Conservation (phyloP, 2,797 vertebrate genomes). For the Mus spretus region DNA sequence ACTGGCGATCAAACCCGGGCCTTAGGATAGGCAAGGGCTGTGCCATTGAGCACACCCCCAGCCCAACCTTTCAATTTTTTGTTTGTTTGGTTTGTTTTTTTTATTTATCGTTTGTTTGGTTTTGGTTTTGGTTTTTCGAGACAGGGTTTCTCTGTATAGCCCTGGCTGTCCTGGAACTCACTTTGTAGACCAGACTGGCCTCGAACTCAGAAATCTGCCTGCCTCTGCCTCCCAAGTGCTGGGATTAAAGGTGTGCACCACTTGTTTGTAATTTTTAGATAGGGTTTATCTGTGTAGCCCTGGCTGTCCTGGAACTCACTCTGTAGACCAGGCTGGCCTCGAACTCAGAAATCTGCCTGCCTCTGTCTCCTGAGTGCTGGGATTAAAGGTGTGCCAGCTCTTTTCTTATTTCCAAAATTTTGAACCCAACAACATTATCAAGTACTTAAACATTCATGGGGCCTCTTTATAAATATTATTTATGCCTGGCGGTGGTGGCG, state of each 20-base stretch:
- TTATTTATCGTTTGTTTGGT: neutral
- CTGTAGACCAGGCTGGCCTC: neutral
- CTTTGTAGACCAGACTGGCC: too few species aligned
- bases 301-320: neutral
- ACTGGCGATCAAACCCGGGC: neutral
- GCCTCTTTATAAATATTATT: neutral
- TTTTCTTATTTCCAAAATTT: neutral
- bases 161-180: too few species aligned
- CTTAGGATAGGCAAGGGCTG: neutral
- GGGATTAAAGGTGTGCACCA: too few species aligned
- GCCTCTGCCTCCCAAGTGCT: too few species aligned
- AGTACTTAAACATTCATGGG: constrained; percentile 8
- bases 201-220: too few species aligned
- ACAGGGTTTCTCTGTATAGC: too few species aligned
- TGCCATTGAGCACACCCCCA: neutral
- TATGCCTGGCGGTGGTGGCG: neutral
- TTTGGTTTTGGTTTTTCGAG: neutral
- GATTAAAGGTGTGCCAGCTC: neutral
- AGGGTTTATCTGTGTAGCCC: neutral
- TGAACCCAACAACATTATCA: constrained; percentile 21
- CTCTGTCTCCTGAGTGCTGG: neutral
- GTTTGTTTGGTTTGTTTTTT: neutral
- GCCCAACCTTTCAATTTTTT: neutral
- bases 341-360: neutral
- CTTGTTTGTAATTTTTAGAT: too few species aligned